A percentile compares a stretch with the other conserved stretches of the same genome.
These are phyloP conservation scores for Turnix velox DNA, from an alignment of 2,113 vertebrate genomes.

Conservation along the genomic window DNA sequence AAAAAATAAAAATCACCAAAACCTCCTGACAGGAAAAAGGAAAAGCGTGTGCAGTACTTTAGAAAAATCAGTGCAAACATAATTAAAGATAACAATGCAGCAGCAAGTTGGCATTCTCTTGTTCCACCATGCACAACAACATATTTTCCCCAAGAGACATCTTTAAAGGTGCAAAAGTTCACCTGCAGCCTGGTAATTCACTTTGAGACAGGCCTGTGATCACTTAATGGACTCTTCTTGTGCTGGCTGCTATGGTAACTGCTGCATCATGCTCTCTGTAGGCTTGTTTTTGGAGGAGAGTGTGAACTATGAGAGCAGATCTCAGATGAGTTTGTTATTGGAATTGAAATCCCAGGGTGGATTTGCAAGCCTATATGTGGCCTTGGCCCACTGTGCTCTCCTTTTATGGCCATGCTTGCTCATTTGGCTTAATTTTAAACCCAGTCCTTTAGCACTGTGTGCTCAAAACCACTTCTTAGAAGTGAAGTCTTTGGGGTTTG, in stretches of 20 bases:
- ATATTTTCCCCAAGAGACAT: conserved; percentile 35
- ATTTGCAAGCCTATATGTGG: conserved; percentile 4
- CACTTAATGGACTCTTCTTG: conserved; percentile 45
- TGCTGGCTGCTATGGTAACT: conserved; percentile 59
- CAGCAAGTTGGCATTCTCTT: background rate
- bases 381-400: background rate
- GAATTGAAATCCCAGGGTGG: conserved; percentile 19
- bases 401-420: conserved; percentile 35
- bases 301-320: background rate
- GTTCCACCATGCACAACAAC: background rate
- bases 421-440: conserved; percentile 10
- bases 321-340: conserved; percentile 42
- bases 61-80: conserved; percentile 13
- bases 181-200: conserved; percentile 56
- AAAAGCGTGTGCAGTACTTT: conserved; percentile 27
- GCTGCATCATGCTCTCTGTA: conserved; percentile 21
- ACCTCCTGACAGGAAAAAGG: conserved; percentile 56
- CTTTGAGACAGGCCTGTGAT: conserved; percentile 26
- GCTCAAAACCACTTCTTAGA: conserved; percentile 11
- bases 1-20: background rate
- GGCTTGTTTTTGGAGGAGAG: conserved; percentile 1
- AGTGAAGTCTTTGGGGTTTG: background rate
- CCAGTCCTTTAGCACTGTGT: background rate
- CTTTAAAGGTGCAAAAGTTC: conserved; percentile 60
- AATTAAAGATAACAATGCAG: conserved; percentile 48